These are phyloP conservation scores for Pollenia angustigena DNA, from an alignment of 2,888 invertebrate genomes.

Conservation along the genomic window DNA sequence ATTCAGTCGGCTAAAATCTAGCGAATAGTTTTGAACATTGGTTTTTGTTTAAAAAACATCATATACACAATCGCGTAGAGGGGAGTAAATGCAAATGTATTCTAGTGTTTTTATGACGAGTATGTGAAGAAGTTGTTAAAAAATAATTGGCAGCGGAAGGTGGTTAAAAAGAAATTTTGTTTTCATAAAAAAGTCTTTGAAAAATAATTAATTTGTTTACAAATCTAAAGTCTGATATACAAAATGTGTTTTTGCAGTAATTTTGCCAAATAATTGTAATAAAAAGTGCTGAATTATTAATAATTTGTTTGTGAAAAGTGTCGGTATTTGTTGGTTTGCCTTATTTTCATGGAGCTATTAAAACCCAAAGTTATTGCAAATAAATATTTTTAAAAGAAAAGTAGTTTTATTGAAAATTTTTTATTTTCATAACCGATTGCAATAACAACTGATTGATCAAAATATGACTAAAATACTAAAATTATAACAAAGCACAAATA, in stretches of 20 bases:
- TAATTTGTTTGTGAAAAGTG: slow-evolving; percentile 4
- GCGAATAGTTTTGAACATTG: slow-evolving; percentile 43
- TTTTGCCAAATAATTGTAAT: not conserved
- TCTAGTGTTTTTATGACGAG: slow-evolving; percentile 7
- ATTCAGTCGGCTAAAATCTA: slow-evolving; percentile 50
- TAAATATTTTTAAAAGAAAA: not conserved
- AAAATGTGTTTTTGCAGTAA: not conserved
- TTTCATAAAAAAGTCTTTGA: not conserved
- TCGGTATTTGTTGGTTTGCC: not conserved
- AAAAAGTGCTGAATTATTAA: slow-evolving; percentile 26
- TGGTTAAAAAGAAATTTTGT: not conserved
- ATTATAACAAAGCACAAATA: too few species aligned
- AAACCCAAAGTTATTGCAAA: not conserved
- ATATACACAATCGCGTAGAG: not conserved
- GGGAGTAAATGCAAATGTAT: slow-evolving; percentile 9
- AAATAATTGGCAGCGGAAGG: not conserved
- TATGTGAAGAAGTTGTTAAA: slow-evolving; percentile 24
- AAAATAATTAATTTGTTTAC: slow-evolving; percentile 22
- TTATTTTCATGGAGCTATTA: not conserved
- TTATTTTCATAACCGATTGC: not conserved
- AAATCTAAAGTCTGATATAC: slow-evolving; percentile 31
- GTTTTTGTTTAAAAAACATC: slow-evolving; percentile 31
- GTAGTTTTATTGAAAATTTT: not conserved
- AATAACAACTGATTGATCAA: too few species aligned
- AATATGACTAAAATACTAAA: too few species aligned